A percentile compares a stretch with the other conserved stretches of the same genome.
Evolutionary conservation across 2,888 invertebrate genomes (phyloP).

Genomic region (Lypha dubia): DNA sequence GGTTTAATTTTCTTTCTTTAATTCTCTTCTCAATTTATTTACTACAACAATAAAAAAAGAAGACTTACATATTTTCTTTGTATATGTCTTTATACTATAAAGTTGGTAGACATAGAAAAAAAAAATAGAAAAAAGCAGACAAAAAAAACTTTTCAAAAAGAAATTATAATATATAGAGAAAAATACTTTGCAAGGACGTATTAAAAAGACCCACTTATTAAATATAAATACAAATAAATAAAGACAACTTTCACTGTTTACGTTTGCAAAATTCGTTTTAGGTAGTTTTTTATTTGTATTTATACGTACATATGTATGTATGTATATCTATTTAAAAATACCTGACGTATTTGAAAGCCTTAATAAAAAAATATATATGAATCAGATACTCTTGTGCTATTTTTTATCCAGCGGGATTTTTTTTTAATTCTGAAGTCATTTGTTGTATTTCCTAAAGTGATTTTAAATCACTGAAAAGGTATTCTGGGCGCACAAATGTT

Average conservation of each 20-base stretch:
- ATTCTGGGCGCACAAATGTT: too few relatives aligned
- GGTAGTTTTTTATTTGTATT: neutral
- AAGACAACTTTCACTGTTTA: constrained; percentile 64
- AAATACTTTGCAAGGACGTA: constrained; percentile 64
- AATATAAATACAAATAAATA: constrained; percentile 54
- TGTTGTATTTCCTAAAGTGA: too few relatives aligned
- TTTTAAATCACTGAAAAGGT: too few relatives aligned
- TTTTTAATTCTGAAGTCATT: neutral
- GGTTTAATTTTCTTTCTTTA: constrained; percentile 20
- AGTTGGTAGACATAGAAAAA: too few relatives aligned
- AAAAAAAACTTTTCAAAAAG: neutral
- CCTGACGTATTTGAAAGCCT: neutral
- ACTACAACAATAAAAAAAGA: constrained; percentile 14
- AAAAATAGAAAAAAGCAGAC: neutral
- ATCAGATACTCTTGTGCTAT: neutral
- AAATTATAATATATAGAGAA: constrained; percentile 14
- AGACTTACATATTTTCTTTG: constrained; percentile 20
- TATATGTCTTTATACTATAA: constrained; percentile 1
- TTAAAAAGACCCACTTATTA: constrained; percentile 62
- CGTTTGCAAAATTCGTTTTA: constrained; percentile 39
- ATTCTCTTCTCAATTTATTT: constrained; percentile 25
- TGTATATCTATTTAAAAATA: neutral
- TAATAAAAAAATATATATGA: neutral
- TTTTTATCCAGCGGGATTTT: neutral
- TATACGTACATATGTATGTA: neutral